Evolutionary conservation across 2,888 invertebrate genomes (phyloP).

Genomic region (Cordilura impudica): DNA sequence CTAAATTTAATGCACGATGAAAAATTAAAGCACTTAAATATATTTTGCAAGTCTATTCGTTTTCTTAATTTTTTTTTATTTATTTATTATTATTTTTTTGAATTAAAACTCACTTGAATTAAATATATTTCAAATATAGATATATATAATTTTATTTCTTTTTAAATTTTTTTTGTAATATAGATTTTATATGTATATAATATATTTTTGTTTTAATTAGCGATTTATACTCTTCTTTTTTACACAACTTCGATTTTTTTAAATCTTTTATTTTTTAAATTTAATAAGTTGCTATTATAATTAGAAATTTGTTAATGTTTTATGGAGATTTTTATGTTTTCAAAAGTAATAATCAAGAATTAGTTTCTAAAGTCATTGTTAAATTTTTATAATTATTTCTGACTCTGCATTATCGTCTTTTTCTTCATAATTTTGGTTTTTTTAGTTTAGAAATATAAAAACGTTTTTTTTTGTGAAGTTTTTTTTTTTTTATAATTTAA

Average conservation of each 20-base stretch:
- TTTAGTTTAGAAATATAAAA: constrained; percentile 54
- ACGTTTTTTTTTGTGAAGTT: constrained; percentile 14
- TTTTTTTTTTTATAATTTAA: constrained; percentile 18
- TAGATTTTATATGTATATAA: constrained; percentile 57
- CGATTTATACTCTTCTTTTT: constrained; percentile 41
- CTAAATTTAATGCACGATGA: too few species aligned
- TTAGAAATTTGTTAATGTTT: constrained; percentile 30
- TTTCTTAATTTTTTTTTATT: too few species aligned
- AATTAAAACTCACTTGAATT: constrained; percentile 12
- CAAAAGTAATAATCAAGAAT: constrained; percentile 43
- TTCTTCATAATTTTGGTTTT: constrained; percentile 1
- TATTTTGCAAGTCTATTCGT: too few species aligned
- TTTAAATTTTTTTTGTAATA: constrained; percentile 51
- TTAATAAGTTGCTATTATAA: constrained; percentile 43
- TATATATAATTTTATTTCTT: constrained; percentile 48
- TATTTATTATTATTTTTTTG: too few species aligned
- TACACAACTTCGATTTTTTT: constrained; percentile 54
- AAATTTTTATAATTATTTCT: constrained; percentile 22
- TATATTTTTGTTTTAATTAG: constrained; percentile 43
- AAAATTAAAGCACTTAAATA: too few species aligned
- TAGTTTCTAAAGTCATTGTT: constrained; percentile 49
- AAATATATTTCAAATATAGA: constrained; percentile 63
- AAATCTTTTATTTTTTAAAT: constrained; percentile 27
- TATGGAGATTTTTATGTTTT: constrained; percentile 21
- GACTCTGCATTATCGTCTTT: neutral